These are phyloP conservation scores for Atrichornis clamosus DNA, from an alignment of 2,113 vertebrate species.

Conservation along the genomic window DNA sequence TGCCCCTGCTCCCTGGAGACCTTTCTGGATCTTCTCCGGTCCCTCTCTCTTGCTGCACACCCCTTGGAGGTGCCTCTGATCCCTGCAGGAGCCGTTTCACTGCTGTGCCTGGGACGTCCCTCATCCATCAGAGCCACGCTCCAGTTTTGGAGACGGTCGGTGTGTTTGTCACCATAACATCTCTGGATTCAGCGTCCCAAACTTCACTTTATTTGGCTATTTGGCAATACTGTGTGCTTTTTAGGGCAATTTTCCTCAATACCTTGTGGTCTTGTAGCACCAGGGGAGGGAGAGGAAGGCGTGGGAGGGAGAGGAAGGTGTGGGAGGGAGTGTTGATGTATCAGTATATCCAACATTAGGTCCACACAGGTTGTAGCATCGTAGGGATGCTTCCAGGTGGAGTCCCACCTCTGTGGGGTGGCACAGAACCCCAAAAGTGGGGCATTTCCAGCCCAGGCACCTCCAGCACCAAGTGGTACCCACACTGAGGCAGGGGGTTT, in stretches of 20 bases:
- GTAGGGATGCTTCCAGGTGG: neutral
- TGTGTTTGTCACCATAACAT: accelerated
- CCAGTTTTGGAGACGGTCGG: neutral
- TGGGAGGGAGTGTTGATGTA: accelerated
- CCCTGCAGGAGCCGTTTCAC: neutral
- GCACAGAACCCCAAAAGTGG: neutral
- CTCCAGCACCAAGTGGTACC: accelerated
- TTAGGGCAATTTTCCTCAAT: neutral
- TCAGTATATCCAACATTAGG: accelerated
- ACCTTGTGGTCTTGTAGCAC: neutral
- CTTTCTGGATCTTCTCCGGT: neutral
- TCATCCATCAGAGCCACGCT: neutral
- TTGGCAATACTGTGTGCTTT: accelerated
- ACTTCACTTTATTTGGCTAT: neutral
- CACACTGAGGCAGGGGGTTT: accelerated
- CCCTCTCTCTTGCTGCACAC: neutral
- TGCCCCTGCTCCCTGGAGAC: neutral
- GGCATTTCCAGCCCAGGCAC: neutral
- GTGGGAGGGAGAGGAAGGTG: neutral
- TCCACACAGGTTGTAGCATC: neutral
- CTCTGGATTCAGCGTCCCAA: neutral
- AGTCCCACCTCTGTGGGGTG: neutral
- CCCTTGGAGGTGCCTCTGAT: neutral
- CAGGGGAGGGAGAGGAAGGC: neutral
- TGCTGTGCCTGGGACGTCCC: neutral